Base-by-base conservation (phyloP, 2,888 invertebrate genomes). In the Meiosimyza decipiens region DNA sequence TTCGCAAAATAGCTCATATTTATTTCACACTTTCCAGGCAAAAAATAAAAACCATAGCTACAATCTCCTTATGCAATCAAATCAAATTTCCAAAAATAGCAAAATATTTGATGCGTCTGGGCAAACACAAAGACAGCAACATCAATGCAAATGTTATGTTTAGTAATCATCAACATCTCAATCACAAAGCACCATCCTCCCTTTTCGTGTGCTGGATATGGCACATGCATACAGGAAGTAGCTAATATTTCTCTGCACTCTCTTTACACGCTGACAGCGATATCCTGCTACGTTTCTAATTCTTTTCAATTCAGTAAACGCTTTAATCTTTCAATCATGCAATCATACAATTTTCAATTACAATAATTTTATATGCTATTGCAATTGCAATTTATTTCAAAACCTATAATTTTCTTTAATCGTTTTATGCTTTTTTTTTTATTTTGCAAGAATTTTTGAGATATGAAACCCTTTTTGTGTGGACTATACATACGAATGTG, bases 371-470 rank as follows among this genome's bases (percentile, higher is more conserved):
- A 50, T 51, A n/a, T 28, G 16, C 55, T 15, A 64, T 55, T 71
- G 62, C 51, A 71, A 73, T 76, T 76, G 78, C 80, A 79, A 75
- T 79, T 79, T 74, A 78, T 78, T 81, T 81, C 80, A 82, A 82
- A 82, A 82, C 82, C 83, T 79, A 83, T 82, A 82, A 82, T 82
- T 82, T 82, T 81, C 78, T 78, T 82, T 82, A 83, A 82, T 82
- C 82, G 83, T 83, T 82, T 82, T 79, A 78, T n/a, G 12, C 52
- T 22, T 33, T 51, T 22, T 33, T 16, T 28, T 33, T 33, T 6
- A 51, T 62, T 18, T 13, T 47, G 13, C 12, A 49, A 12, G 1
- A 12, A 6, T 1, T 6, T 33, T 7, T n/a, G 40, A 18, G 50
- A 16, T 57, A 11, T 16, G 57, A 47, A 55, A 18, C 67, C 67